Evolutionary conservation across 2,888 invertebrate genomes (phyloP).

Genomic region (Xestobium rufovillosum): DNA sequence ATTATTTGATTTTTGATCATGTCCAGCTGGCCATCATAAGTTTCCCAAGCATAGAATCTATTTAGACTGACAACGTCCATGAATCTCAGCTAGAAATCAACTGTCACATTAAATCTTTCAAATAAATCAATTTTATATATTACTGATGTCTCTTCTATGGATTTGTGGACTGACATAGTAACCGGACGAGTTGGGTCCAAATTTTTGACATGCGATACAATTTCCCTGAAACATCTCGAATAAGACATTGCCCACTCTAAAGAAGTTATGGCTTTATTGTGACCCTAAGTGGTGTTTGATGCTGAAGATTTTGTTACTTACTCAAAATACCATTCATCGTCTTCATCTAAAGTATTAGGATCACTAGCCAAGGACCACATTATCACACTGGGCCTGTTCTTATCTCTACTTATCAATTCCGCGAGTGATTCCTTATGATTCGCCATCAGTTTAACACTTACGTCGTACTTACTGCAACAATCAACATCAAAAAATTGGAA

Average conservation of each 20-base stretch:
- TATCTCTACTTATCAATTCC: conserved; percentile 84
- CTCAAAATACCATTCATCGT: conserved; percentile 78
- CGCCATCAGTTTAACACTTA: conserved; percentile 57
- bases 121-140: too few relatives aligned
- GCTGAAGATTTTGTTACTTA: too few relatives aligned
- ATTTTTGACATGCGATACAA: conserved; percentile 68
- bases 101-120: too few relatives aligned
- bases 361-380: conserved; percentile 98
- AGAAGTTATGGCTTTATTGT: too few relatives aligned
- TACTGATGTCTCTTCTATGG: conserved; percentile 52
- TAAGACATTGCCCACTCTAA: too few relatives aligned
- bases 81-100: too few relatives aligned
- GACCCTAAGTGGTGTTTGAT: too few relatives aligned
- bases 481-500: too few relatives aligned
- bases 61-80: conserved; percentile 91
- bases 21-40: conserved; percentile 68
- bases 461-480: conserved; percentile 58
- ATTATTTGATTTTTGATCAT: conserved; percentile 63
- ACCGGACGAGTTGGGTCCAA: conserved; percentile 78
- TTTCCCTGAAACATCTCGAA: conserved; percentile 59
- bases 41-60: conserved; percentile 92
- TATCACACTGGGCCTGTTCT: conserved; percentile 90
- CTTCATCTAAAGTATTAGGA: conserved; percentile 63
- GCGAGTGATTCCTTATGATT: conserved; percentile 82
- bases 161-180: conserved; percentile 70